Evolutionary conservation across 2,797 vertebrate species (phyloP).

Genomic region (Gymnothorax reevesii): DNA sequence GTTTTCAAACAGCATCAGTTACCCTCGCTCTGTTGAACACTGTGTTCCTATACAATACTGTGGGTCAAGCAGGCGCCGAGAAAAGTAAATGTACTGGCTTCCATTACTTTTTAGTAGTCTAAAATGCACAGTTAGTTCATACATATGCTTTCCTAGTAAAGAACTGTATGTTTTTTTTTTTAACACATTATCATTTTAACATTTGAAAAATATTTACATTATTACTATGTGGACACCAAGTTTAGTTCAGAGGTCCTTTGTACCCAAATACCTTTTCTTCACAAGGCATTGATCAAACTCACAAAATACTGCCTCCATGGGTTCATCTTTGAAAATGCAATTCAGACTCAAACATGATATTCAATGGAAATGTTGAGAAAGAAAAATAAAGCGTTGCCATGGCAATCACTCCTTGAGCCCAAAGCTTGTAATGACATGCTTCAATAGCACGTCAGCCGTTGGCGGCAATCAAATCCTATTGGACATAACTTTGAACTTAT

Average conservation of each 20-base stretch:
- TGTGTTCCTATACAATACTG: constrained; percentile 50
- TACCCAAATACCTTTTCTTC: neutral
- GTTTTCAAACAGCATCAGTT: constrained; percentile 22
- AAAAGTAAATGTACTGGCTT: constrained; percentile 47
- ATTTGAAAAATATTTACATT: constrained; percentile 62
- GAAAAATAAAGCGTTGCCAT: constrained; percentile 12
- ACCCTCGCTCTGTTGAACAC: constrained; percentile 34
- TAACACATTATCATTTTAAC: constrained; percentile 17
- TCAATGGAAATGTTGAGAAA: constrained; percentile 14
- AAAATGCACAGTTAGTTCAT: constrained; percentile 64
- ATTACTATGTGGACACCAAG: constrained; percentile 52
- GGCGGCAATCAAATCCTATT: neutral
- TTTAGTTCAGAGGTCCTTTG: neutral
- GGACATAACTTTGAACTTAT: neutral
- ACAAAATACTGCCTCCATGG: constrained; percentile 10
- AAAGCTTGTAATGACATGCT: neutral
- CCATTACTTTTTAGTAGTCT: constrained; percentile 43
- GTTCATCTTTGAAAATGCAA: neutral
- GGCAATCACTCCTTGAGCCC: constrained; percentile 8
- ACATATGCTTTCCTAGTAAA: constrained; percentile 65
- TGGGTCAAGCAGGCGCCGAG: constrained; percentile 52
- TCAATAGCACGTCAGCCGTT: neutral
- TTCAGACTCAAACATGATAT: constrained; percentile 17
- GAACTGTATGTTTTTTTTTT: constrained; percentile 55
- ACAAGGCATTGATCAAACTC: neutral